These are phyloP conservation scores for Lagodon rhomboides DNA, from an alignment of 2,797 vertebrate species.

Conservation along the genomic window DNA sequence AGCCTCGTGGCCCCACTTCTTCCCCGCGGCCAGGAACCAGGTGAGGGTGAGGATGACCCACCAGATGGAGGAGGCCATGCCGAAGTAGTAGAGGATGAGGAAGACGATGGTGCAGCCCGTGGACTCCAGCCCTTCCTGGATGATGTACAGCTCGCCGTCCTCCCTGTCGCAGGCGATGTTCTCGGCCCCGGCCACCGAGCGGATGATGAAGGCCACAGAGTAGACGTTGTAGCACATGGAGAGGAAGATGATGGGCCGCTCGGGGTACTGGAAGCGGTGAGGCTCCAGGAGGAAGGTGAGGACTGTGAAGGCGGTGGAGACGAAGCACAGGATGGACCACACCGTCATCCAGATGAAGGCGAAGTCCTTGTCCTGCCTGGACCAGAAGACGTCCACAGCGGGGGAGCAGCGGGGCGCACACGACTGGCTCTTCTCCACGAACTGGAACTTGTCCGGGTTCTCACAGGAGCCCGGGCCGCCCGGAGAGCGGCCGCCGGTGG, in stretches of 20 bases:
- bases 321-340: slow-evolving; percentile 96
- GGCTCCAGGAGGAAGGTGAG: slow-evolving; percentile 98
- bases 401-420: slow-evolving; percentile 94
- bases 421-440: slow-evolving; percentile 94
- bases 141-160: slow-evolving; percentile 93
- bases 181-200: slow-evolving; percentile 93
- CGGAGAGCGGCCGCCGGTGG: slow-evolving; percentile 59
- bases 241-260: slow-evolving; percentile 98
- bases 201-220: slow-evolving; percentile 97
- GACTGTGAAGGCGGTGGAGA: slow-evolving; percentile 97
- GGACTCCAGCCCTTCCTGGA: slow-evolving; percentile 97
- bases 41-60: slow-evolving; percentile 98
- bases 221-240: slow-evolving; percentile 99
- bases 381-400: slow-evolving; percentile 96
- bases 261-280: slow-evolving; percentile 97
- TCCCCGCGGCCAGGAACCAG: slow-evolving; percentile 97
- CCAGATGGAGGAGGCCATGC: slow-evolving; percentile 99
- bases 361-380: slow-evolving; percentile 95
- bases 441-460: slow-evolving; percentile 96
- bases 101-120: slow-evolving; percentile 98
- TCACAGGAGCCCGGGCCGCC: slow-evolving; percentile 85
- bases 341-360: slow-evolving; percentile 98
- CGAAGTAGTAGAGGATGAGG: slow-evolving; percentile 97
- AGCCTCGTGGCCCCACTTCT: slow-evolving; percentile 99
- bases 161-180: slow-evolving; percentile 97